phyloP scores from a whole-genome alignment of 2,797 vertebrate species.

The Scomberomorus guttatus region DNA sequence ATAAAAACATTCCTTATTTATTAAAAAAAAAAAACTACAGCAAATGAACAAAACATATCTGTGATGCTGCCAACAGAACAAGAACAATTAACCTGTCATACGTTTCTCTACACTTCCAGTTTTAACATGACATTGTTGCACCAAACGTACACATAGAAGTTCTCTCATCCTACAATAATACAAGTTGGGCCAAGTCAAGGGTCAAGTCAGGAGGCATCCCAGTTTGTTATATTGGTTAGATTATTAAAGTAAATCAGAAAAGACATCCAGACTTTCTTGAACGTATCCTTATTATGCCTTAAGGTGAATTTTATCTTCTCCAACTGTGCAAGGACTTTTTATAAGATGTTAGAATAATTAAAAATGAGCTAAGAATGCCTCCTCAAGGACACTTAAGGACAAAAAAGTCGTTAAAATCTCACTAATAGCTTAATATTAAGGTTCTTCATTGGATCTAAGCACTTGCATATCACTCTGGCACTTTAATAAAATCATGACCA shows the following conservation, averaged over 20 bases:
- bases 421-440: background rate
- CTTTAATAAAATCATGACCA: conserved; percentile 3
- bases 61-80: conserved; percentile 36
- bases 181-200: no score
- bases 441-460: background rate
- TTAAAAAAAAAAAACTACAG: conserved; percentile 22
- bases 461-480: background rate
- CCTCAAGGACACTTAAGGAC: background rate
- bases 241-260: no score
- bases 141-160: no score
- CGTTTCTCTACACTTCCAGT: background rate
- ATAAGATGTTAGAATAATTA: background rate
- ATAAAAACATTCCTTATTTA: conserved; percentile 49
- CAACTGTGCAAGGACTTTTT: no score
- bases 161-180: no score
- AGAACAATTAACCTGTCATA: background rate
- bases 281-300: no score
- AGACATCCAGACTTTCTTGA: no score
- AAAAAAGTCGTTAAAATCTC: background rate
- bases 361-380: background rate
- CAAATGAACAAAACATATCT: conserved; percentile 47
- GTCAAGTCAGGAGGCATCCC: no score
- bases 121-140: no score
- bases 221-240: no score
- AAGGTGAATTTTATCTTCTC: no score